phyloP scores from a whole-genome alignment of 2,797 vertebrate genomes.

The Chaunax sp. region DNA sequence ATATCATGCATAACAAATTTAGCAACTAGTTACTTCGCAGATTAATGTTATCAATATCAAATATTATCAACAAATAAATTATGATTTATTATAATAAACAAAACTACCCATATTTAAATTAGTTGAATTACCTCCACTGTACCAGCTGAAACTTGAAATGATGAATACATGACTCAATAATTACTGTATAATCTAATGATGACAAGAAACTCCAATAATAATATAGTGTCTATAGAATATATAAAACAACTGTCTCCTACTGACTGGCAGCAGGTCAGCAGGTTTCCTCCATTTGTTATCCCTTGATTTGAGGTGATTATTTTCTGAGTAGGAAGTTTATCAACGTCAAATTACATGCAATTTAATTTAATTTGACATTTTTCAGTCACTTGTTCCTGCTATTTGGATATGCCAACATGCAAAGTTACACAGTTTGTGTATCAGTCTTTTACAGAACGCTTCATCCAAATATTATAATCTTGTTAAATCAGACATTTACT shows the following conservation, averaged over 20 bases:
- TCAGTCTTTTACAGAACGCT: background rate
- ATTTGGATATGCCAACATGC: background rate
- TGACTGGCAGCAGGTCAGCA: too few relatives aligned
- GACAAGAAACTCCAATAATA: too few relatives aligned
- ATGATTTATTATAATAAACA: background rate
- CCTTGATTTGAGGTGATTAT: background rate
- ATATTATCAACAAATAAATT: background rate
- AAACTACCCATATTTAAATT: background rate
- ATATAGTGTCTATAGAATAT: too few relatives aligned
- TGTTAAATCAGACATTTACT: background rate
- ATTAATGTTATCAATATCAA: background rate
- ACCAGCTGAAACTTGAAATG: too few relatives aligned
- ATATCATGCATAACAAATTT: too few relatives aligned
- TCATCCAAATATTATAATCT: background rate
- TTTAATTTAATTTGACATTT: too few relatives aligned
- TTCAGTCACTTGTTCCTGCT: background rate
- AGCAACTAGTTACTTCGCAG: background rate
- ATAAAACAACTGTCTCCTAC: too few relatives aligned
- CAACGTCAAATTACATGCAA: background rate
- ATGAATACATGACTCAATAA: background rate
- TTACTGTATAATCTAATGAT: too few relatives aligned
- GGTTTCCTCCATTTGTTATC: background rate
- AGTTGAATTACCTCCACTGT: background rate
- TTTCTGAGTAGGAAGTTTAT: background rate
- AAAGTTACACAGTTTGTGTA: background rate